phyloP scores from a whole-genome alignment of 1,140 invertebrate species.

The Eulimnadia texana region DNA sequence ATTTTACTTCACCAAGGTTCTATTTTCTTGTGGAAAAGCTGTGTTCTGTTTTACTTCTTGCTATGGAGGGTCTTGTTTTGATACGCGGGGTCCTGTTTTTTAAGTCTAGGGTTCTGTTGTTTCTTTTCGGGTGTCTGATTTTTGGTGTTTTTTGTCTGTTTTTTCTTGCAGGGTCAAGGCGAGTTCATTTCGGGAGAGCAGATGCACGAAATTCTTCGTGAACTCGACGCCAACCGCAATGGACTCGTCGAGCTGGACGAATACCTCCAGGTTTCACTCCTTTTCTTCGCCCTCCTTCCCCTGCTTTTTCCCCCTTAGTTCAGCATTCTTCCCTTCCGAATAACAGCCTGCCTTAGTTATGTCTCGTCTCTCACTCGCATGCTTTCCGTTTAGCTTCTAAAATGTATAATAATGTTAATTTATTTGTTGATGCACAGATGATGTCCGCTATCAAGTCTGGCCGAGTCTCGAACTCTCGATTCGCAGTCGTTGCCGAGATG shows the following conservation, averaged over 20 bases:
- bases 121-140: background rate
- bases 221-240: slow-evolving; percentile 99
- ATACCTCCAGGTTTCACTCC: slow-evolving; percentile 79
- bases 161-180: slow-evolving; percentile 57
- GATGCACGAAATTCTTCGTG: slow-evolving; percentile 89
- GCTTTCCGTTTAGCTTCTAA: too few relatives aligned
- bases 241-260: slow-evolving; percentile 97
- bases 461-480: slow-evolving; percentile 72
- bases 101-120: background rate
- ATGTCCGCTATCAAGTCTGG: slow-evolving; percentile 95
- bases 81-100: background rate
- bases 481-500: slow-evolving; percentile 80
- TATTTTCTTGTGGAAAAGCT: too few relatives aligned
- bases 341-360: too few relatives aligned
- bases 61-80: background rate
- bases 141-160: slow-evolving; percentile 1
- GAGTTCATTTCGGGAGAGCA: slow-evolving; percentile 87
- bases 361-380: too few relatives aligned
- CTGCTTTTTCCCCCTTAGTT: background rate
- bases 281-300: background rate
- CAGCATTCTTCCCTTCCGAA: slow-evolving; percentile 1
- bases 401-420: slow-evolving; percentile 11
- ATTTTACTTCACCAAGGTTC: too few relatives aligned
- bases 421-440: slow-evolving; percentile 48
- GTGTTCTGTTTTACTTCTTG: too few relatives aligned